A percentile compares a stretch with the other conserved stretches of the same genome.
Conservation (phyloP, 2,113 vertebrate genomes). For the Gopherus flavomarginatus region DNA sequence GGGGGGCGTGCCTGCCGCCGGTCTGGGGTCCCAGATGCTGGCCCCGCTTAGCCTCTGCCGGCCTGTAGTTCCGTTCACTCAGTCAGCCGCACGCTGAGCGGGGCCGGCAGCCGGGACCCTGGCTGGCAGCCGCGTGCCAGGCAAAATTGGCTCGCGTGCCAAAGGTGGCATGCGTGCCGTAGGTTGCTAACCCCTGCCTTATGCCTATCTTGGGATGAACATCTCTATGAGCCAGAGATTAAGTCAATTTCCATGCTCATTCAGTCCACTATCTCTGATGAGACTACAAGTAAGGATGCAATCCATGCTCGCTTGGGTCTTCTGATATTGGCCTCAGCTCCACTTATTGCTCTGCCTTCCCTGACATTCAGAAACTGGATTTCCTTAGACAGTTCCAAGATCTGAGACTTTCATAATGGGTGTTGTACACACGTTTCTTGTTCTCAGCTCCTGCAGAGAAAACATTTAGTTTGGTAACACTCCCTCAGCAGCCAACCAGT, state of each 20-base stretch:
- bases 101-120: too few relatives aligned
- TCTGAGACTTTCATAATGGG: not conserved
- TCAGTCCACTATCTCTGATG: not conserved
- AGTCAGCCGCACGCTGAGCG: too few relatives aligned
- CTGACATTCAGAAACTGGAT: not conserved
- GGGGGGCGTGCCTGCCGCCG: too few relatives aligned
- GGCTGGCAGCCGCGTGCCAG: too few relatives aligned
- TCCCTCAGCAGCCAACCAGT: not conserved
- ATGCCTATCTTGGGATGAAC: not conserved
- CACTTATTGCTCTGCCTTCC: not conserved
- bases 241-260: not conserved
- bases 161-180: too few relatives aligned
- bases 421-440: not conserved
- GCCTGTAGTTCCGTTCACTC: too few relatives aligned
- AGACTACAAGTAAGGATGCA: not conserved
- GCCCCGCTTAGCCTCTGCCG: too few relatives aligned
- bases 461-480: not conserved
- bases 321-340: not conserved
- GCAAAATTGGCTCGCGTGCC: too few relatives aligned
- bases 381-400: not conserved
- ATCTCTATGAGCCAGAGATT: not conserved
- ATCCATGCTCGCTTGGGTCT: not conserved
- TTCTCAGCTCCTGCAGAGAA: not conserved
- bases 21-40: too few relatives aligned
- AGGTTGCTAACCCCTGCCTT: not conserved